A percentile compares a stretch with the other conserved stretches of the same genome.
Evolutionary conservation across 2,113 vertebrate genomes (phyloP).

Genomic region (Hippocampus zosterae): DNA sequence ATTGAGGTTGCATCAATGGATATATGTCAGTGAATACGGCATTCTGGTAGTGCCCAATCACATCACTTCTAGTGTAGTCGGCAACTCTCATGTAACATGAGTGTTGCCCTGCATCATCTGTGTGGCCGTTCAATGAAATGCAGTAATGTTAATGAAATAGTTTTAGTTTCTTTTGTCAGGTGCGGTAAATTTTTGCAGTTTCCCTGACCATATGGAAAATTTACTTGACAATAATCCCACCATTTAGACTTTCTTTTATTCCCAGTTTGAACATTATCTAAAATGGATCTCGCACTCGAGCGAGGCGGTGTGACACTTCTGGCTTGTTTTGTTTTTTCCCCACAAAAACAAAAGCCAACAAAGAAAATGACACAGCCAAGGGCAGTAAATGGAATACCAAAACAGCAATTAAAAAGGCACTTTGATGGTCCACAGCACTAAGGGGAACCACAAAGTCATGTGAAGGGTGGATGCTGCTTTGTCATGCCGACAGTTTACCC

Average conservation of each 20-base stretch:
- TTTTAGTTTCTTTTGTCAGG: neutral
- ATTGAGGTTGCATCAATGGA: conserved; percentile 35
- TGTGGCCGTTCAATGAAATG: neutral
- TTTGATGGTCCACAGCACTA: neutral
- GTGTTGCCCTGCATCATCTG: conserved; percentile 15
- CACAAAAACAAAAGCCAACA: neutral
- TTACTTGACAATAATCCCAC: neutral
- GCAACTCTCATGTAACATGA: conserved; percentile 33
- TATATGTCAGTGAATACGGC: conserved; percentile 44
- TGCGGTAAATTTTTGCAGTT: too few relatives aligned
- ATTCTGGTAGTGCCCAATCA: conserved; percentile 31
- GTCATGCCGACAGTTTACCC: neutral
- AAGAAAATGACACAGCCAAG: neutral
- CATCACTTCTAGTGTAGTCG: too few relatives aligned
- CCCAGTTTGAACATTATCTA: neutral
- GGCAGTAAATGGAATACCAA: neutral
- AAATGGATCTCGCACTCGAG: neutral
- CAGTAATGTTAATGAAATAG: neutral
- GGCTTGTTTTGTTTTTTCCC: neutral
- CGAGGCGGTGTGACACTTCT: neutral
- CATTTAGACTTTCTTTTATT: neutral
- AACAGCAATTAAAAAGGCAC: neutral
- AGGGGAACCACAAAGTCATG: neutral
- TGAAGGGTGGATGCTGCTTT: neutral
- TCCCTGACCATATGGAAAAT: too few relatives aligned